Evolutionary conservation across 2,113 vertebrate genomes (phyloP).

Genomic region (Leuciscus idus): DNA sequence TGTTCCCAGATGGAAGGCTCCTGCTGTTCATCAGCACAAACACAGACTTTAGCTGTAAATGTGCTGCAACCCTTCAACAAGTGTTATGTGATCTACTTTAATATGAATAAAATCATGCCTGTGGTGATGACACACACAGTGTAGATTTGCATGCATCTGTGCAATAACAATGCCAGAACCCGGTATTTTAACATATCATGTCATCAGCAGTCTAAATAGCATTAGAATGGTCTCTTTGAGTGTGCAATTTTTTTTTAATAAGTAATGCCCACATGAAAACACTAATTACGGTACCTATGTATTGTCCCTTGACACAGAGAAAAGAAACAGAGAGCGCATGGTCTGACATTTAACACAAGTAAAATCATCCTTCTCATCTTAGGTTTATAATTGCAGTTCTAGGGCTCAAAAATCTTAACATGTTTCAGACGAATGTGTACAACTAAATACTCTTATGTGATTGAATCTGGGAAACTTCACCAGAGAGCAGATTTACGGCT

Average conservation of each 20-base stretch:
- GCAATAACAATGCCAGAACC: background rate
- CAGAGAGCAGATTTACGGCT: slow-evolving; percentile 29
- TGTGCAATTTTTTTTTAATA: background rate
- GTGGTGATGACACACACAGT: slow-evolving; percentile 2
- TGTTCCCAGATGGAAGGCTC: slow-evolving; percentile 32
- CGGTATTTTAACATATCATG: slow-evolving; percentile 14
- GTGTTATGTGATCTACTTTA: slow-evolving; percentile 16
- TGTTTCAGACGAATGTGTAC: background rate
- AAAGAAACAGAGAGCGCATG: background rate
- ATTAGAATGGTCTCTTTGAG: background rate
- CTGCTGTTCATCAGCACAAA: slow-evolving; percentile 48
- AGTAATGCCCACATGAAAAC: slow-evolving; percentile 12
- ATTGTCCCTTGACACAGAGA: background rate
- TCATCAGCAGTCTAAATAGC: background rate
- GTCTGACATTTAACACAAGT: background rate
- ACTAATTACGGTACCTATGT: background rate
- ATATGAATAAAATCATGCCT: slow-evolving; percentile 16
- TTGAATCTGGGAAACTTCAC: slow-evolving; percentile 1
- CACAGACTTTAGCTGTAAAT: slow-evolving; percentile 7
- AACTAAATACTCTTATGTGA: background rate
- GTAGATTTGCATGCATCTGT: slow-evolving; percentile 22
- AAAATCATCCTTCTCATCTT: background rate
- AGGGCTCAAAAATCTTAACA: background rate
- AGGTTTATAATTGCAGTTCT: background rate
- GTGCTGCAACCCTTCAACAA: background rate